phyloP scores from a whole-genome alignment of 2,113 vertebrate genomes.

The Pleuronectes platessa region DNA sequence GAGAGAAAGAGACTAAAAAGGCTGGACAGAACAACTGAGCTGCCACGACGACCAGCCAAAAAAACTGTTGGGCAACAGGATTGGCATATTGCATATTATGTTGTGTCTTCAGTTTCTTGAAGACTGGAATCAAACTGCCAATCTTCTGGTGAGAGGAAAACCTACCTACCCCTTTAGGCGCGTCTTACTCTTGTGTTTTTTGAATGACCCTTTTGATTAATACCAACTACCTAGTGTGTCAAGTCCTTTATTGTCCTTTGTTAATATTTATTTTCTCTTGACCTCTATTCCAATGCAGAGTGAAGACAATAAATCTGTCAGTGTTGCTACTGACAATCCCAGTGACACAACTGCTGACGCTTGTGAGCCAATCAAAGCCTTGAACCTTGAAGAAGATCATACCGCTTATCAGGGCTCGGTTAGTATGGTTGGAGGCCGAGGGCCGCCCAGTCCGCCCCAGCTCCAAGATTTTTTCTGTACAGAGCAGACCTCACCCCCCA shows the following conservation, averaged over 20 bases:
- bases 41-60: too few species aligned
- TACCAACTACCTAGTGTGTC: too few species aligned
- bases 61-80: too few species aligned
- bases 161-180: too few species aligned
- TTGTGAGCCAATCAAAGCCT: not conserved
- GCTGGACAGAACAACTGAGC: too few species aligned
- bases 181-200: too few species aligned
- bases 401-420: constrained; percentile 41
- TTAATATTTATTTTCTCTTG: not conserved
- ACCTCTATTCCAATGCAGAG: constrained; percentile 26
- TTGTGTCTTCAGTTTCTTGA: not conserved
- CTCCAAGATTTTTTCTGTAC: constrained; percentile 56
- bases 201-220: too few species aligned
- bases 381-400: constrained; percentile 48
- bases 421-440: constrained; percentile 21
- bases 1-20: too few species aligned
- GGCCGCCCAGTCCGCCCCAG: constrained; percentile 33
- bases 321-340: not conserved
- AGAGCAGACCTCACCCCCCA: constrained; percentile 70
- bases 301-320: constrained; percentile 47
- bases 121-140: too few species aligned
- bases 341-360: constrained; percentile 39
- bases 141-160: too few species aligned
- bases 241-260: too few species aligned
- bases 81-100: too few species aligned